Conservation (phyloP, 2,113 vertebrate species). For the Shinisaurus crocodilurus region DNA sequence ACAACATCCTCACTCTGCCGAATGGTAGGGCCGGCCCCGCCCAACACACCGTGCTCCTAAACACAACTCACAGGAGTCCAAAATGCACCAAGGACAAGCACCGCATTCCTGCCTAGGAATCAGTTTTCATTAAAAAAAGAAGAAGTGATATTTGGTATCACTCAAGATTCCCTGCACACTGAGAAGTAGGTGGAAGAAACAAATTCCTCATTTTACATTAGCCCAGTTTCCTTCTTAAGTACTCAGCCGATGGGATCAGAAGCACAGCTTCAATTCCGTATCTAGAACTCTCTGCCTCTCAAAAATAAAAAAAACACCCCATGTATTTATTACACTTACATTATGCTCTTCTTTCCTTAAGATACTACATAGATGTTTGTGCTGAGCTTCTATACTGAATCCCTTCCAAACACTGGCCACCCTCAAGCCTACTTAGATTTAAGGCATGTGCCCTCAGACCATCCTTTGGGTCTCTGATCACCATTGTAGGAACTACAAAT, state of each 20-base stretch:
- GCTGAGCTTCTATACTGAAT: background rate
- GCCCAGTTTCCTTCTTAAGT: background rate
- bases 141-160: background rate
- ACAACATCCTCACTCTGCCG: no score
- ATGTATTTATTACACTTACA: background rate
- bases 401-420: background rate
- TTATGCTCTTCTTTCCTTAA: background rate
- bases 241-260: background rate
- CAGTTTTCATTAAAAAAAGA: background rate
- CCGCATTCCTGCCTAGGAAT: background rate
- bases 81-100: background rate
- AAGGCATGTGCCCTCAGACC: background rate
- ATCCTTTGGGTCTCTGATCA: background rate
- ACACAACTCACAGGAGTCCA: rapidly evolving
- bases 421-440: background rate
- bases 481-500: background rate
- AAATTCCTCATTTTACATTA: background rate
- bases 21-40: no score
- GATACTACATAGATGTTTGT: background rate
- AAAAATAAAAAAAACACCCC: no score
- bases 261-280: background rate
- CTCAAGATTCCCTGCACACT: background rate
- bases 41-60: no score
- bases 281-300: background rate
- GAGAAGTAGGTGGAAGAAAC: background rate